Evolutionary conservation across 2,888 invertebrate genomes (phyloP).

Genomic region (Eristalinus aeneus): DNA sequence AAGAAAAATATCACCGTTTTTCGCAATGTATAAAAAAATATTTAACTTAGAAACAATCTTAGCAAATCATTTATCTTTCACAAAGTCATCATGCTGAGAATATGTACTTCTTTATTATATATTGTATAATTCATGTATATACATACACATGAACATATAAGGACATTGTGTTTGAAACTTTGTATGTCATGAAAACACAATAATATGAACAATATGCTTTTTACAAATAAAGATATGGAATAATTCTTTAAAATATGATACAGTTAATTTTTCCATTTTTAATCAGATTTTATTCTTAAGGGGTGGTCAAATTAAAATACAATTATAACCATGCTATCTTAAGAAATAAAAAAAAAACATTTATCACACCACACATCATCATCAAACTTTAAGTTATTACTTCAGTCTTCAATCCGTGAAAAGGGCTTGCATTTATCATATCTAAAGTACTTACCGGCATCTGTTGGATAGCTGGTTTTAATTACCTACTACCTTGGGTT

Average conservation of each 20-base stretch:
- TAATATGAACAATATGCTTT: conserved; percentile 54
- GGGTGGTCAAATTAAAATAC: conserved; percentile 32
- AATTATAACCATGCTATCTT: conserved; percentile 58
- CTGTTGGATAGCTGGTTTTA: conserved; percentile 33
- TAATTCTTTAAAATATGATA: conserved; percentile 69
- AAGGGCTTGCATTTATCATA: neutral
- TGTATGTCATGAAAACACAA: conserved; percentile 37
- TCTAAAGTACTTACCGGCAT: conserved; percentile 52
- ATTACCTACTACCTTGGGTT: conserved; percentile 43
- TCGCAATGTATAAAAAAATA: neutral
- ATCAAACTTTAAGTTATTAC: conserved; percentile 59
- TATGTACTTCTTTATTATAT: conserved; percentile 26
- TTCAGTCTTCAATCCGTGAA: neutral
- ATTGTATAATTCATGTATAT: conserved; percentile 30
- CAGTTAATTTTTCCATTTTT: conserved; percentile 46
- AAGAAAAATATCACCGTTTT: conserved; percentile 7
- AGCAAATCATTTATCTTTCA: conserved; percentile 40
- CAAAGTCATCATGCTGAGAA: conserved; percentile 55
- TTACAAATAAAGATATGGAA: conserved; percentile 63
- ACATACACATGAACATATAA: conserved; percentile 40
- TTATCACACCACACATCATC: conserved; percentile 68
- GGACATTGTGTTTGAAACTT: conserved; percentile 41
- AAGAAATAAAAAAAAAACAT: conserved; percentile 26
- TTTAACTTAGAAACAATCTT: conserved; percentile 21
- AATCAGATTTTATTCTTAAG: conserved; percentile 51